phyloP scores from a whole-genome alignment of 2,113 vertebrate species.

The Lipophrys pholis region DNA sequence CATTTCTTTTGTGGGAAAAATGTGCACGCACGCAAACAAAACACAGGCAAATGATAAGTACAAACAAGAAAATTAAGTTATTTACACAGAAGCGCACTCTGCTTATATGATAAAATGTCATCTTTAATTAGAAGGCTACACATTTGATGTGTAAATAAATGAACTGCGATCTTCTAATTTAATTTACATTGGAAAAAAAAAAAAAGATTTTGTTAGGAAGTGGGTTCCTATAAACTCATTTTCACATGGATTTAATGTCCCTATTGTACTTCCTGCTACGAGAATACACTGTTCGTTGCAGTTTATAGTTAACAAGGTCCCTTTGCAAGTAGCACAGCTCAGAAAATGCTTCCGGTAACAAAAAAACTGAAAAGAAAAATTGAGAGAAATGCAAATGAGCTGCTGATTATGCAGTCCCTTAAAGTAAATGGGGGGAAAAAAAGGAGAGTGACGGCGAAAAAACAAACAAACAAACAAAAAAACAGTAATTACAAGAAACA shows the following conservation, averaged over 20 bases:
- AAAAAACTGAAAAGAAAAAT: slow-evolving; percentile 32
- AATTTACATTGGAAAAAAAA: slow-evolving; percentile 1
- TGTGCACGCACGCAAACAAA: background rate
- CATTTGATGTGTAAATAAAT: slow-evolving; percentile 11
- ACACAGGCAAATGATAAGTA: slow-evolving; percentile 11
- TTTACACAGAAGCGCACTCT: background rate
- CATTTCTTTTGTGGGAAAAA: slow-evolving; percentile 5
- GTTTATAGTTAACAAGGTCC: slow-evolving; percentile 31
- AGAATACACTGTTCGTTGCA: slow-evolving; percentile 23
- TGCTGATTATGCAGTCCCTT: slow-evolving; percentile 61
- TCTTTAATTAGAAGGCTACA: slow-evolving; percentile 4
- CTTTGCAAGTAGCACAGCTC: slow-evolving; percentile 21
- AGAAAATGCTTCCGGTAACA: slow-evolving; percentile 41
- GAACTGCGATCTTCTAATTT: background rate
- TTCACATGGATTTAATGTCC: slow-evolving; percentile 1
- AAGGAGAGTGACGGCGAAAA: background rate
- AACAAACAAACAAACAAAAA: background rate
- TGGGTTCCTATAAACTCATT: slow-evolving; percentile 5
- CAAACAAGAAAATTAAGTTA: background rate
- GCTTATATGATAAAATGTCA: background rate
- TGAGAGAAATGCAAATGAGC: slow-evolving; percentile 53
- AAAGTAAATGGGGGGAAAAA: slow-evolving; percentile 45
- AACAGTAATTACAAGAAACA: slow-evolving; percentile 66
- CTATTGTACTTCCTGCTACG: slow-evolving; percentile 1
- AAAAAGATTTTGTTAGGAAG: background rate